Evolutionary conservation across 2,113 vertebrate genomes (phyloP).

Genomic region (Tupaia chinensis): DNA sequence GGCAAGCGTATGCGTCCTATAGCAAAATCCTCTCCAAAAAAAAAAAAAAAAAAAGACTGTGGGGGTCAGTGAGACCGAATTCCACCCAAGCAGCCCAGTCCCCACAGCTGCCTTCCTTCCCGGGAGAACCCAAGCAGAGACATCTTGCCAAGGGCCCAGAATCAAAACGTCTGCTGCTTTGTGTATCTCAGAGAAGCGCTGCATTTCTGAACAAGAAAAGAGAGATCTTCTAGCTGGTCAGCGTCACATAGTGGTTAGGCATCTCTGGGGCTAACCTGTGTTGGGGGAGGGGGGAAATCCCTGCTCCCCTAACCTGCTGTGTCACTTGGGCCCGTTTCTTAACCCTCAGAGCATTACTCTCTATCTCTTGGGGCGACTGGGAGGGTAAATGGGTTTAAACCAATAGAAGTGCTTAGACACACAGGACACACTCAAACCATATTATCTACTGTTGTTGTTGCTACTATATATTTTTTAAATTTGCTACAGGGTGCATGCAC

Average conservation of each 20-base stretch:
- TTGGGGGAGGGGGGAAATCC: neutral
- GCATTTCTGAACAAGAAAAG: conserved; percentile 30
- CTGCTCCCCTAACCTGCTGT: neutral
- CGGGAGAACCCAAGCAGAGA: conserved; percentile 38
- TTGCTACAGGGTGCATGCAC: too few relatives aligned
- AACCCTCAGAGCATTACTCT: neutral
- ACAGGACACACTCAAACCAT: neutral
- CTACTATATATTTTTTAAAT: too few relatives aligned
- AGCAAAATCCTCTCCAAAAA: too few relatives aligned
- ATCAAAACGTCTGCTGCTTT: neutral
- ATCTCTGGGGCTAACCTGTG: neutral
- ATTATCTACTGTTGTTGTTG: neutral
- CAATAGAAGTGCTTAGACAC: neutral
- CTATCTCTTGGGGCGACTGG: neutral
- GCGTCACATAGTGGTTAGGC: neutral
- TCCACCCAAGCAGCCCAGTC: neutral
- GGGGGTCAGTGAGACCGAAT: neutral
- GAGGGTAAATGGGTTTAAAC: neutral
- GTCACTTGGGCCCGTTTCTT: neutral
- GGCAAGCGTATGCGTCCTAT: too few relatives aligned
- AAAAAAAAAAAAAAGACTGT: too few relatives aligned
- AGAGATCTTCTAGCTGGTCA: neutral
- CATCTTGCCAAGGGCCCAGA: neutral
- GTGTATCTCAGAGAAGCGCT: neutral
- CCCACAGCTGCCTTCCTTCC: neutral